Percentiles rank a stretch among this genome's conserved stretches.
These are phyloP conservation scores for Acropora yongei DNA, from an alignment of 64 coral and sea anemone species.

Conservation along the genomic window DNA sequence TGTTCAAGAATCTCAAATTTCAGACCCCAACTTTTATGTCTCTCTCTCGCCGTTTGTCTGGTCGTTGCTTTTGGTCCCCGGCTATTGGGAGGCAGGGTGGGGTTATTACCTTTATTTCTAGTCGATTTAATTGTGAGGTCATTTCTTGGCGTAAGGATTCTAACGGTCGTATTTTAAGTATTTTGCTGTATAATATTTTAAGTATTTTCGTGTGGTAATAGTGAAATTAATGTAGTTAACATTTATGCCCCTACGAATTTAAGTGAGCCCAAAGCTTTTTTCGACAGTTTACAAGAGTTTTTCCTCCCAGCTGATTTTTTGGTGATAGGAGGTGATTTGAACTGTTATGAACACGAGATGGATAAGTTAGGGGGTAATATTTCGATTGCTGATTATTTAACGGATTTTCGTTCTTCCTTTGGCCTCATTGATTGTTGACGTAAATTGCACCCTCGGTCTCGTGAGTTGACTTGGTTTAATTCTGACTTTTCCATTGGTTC, in stretches of 20 bases:
- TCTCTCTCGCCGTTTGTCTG: neutral
- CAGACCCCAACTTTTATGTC: too few species aligned
- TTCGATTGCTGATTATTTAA: neutral
- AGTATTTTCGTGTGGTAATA: neutral
- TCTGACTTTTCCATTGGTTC: neutral
- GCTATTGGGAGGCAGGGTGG: neutral
- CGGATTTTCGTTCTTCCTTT: neutral
- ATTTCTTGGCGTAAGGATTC: neutral
- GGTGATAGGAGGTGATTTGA: neutral
- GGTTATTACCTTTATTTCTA: neutral
- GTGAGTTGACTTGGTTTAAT: neutral
- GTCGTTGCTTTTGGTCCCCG: neutral
- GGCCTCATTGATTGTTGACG: slow-evolving; percentile 26
- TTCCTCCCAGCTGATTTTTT: neutral
- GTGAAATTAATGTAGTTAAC: neutral
- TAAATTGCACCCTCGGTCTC: neutral
- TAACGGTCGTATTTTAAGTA: neutral
- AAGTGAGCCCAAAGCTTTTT: neutral
- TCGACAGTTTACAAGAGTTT: neutral
- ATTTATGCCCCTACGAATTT: slow-evolving; percentile 43
- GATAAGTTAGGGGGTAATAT: too few species aligned
- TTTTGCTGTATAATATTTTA: neutral
- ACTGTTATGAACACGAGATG: too few species aligned
- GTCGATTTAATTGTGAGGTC: neutral
- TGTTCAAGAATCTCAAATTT: too few species aligned